phyloP scores from a whole-genome alignment of 2,888 invertebrate species.

The Ethmia dodecea region DNA sequence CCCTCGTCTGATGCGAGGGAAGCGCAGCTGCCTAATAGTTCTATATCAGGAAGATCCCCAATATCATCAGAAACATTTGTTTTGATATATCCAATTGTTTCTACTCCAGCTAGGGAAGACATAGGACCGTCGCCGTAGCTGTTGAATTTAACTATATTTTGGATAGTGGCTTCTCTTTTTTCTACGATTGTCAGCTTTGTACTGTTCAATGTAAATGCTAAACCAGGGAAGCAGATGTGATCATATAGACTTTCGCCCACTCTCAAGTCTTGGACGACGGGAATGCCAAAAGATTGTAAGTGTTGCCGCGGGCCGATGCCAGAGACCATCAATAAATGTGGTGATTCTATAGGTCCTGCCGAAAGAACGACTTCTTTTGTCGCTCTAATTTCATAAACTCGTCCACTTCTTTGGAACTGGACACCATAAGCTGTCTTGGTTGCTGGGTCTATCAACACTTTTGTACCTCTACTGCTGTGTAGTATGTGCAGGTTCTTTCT shows the following conservation, averaged over 20 bases:
- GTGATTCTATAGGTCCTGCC: constrained; percentile 88
- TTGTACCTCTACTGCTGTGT: constrained; percentile 73
- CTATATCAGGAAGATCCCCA: constrained; percentile 80
- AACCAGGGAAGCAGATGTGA: constrained; percentile 79
- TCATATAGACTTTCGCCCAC: constrained; percentile 84
- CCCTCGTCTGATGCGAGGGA: constrained; percentile 78
- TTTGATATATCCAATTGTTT: constrained; percentile 78
- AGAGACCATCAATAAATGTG: constrained; percentile 84
- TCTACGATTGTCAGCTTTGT: constrained; percentile 46
- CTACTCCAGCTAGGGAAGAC: constrained; percentile 74
- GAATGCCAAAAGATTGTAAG: constrained; percentile 74
- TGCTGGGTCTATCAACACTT: constrained; percentile 75
- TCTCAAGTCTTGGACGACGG: constrained; percentile 77
- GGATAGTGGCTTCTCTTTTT: constrained; percentile 39
- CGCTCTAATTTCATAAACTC: constrained; percentile 62
- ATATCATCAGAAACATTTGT: constrained; percentile 73
- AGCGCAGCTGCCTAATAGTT: constrained; percentile 77
- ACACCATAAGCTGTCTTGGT: constrained; percentile 63
- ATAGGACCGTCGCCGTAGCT: constrained; percentile 71
- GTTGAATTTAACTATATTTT: constrained; percentile 48
- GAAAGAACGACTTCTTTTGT: constrained; percentile 78
- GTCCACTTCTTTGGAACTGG: constrained; percentile 47
- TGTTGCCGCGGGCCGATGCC: constrained; percentile 81
- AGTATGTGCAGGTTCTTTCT: constrained; percentile 78
- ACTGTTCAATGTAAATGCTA: constrained; percentile 72